A percentile compares a stretch with the other conserved stretches of the same genome.
Conservation (phyloP, 2,113 vertebrate genomes). For the Peromyscus californicus region DNA sequence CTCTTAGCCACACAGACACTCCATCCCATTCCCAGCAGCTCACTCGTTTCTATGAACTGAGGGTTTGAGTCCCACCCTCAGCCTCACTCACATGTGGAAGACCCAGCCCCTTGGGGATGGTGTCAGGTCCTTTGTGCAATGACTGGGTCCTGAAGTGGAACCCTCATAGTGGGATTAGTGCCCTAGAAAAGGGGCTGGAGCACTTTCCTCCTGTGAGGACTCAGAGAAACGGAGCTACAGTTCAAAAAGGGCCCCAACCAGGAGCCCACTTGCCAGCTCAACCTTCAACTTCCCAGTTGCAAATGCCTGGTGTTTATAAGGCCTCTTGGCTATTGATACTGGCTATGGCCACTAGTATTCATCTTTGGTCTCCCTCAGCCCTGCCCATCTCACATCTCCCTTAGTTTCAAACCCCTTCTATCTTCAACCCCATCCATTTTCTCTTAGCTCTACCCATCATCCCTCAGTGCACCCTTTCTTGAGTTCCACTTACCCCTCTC, state of each 20-base stretch:
- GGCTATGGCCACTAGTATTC: background rate
- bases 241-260: background rate
- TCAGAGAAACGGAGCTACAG: background rate
- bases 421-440: background rate
- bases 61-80: background rate
- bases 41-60: background rate
- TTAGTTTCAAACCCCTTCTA: no score
- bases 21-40: no score
- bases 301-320: background rate
- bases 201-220: background rate
- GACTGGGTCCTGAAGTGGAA: no score
- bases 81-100: no score
- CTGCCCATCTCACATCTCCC: background rate
- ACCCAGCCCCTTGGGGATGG: no score
- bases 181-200: background rate
- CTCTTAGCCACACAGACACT: rapidly evolving
- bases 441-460: background rate
- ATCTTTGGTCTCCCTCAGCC: no score
- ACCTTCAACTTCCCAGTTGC: no score
- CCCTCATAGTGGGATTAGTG: background rate
- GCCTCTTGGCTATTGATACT: background rate
- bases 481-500: background rate
- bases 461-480: background rate
- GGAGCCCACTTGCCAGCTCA: background rate
- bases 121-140: no score